These are phyloP conservation scores for Trissonchulus latispiculum DNA, from an alignment of 2,888 invertebrate species.

Conservation along the genomic window DNA sequence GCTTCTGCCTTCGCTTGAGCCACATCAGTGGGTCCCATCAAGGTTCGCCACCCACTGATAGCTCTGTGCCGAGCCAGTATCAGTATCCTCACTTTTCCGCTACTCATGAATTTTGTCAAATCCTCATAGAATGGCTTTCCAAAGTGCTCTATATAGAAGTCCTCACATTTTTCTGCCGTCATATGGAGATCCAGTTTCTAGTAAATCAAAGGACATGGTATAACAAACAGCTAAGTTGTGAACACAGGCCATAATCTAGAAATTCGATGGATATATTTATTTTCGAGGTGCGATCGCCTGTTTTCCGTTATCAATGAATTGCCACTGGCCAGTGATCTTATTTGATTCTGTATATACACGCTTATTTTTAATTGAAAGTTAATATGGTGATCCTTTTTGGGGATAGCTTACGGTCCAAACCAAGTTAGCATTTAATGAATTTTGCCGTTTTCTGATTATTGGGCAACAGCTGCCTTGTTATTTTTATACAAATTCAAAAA, in stretches of 20 bases:
- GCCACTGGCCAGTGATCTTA: background rate
- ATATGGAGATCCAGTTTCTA: conserved; percentile 61
- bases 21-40: conserved; percentile 60
- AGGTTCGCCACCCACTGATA: conserved; percentile 60
- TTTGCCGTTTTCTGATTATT: too few relatives aligned
- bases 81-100: conserved; percentile 62
- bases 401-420: too few relatives aligned
- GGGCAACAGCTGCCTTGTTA: too few relatives aligned
- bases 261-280: background rate
- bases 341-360: too few relatives aligned
- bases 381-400: too few relatives aligned
- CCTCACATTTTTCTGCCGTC: conserved; percentile 72
- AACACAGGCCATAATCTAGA: conserved; percentile 22
- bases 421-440: too few relatives aligned
- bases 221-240: conserved; percentile 18
- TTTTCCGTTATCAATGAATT: too few relatives aligned
- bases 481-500: too few relatives aligned
- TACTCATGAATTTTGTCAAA: conserved; percentile 67
- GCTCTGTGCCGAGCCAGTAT: conserved; percentile 59
- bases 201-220: conserved; percentile 25
- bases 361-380: too few relatives aligned
- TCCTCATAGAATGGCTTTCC: conserved; percentile 64
- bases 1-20: conserved; percentile 54
- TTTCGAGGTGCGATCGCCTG: background rate
- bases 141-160: conserved; percentile 66